Conservation (phyloP, 2,797 vertebrate genomes). For the Apogon talboti region DNA sequence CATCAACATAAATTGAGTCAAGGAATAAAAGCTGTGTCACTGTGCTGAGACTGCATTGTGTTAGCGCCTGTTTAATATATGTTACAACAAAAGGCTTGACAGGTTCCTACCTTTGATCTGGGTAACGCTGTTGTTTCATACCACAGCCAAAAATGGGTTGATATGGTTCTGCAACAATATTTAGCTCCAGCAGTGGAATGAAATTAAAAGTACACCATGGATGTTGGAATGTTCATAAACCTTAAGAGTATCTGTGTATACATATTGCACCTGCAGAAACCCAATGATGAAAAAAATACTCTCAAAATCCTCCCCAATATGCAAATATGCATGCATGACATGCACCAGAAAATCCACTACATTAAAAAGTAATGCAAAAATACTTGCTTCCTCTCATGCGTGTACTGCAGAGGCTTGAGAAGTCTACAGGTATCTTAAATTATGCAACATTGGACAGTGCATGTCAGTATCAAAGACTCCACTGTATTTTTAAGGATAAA, state of each 20-base stretch:
- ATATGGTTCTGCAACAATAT: background rate
- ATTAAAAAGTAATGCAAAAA: constrained; percentile 59
- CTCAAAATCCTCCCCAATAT: constrained; percentile 19
- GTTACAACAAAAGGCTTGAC: constrained; percentile 44
- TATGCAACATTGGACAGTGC: constrained; percentile 48
- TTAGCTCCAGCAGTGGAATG: background rate
- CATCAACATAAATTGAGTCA: constrained; percentile 68
- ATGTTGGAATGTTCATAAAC: background rate
- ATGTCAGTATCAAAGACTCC: constrained; percentile 40
- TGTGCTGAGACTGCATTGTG: constrained; percentile 60
- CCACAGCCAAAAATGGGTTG: constrained; percentile 13
- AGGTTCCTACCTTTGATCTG: constrained; percentile 54
- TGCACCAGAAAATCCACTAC: constrained; percentile 18
- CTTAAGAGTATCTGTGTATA: background rate
- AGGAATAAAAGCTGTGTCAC: constrained; percentile 73
- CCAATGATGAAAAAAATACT: background rate
- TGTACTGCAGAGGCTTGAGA: constrained; percentile 50
- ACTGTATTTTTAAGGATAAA: constrained; percentile 34
- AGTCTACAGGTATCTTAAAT: constrained; percentile 61
- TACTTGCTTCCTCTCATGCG: constrained; percentile 52
- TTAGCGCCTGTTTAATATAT: constrained; percentile 58
- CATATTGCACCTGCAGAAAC: background rate
- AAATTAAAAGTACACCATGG: background rate
- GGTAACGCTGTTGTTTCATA: constrained; percentile 25
- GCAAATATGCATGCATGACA: constrained; percentile 7